Evolutionary conservation across 2,888 invertebrate species (phyloP), one percentile per base, ranked within the genome.

Genomic region (Eupithecia vulgata): DNA sequence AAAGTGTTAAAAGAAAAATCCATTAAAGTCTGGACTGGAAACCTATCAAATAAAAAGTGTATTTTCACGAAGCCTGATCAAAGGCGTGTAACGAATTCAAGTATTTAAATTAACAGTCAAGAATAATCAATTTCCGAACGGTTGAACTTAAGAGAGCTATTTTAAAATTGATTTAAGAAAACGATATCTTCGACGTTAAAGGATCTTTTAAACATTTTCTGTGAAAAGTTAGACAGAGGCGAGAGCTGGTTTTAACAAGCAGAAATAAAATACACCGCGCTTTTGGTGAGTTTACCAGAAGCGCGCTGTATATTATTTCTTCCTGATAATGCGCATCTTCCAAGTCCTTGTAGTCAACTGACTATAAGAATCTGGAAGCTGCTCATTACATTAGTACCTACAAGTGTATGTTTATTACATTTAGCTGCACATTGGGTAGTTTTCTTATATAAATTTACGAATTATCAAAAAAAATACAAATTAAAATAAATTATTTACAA

Each of bases 101-200:
- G 76, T 76, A 73, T 74, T 74, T 68, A 78, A 75, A 79, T 79
- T 76, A 77, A 76, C 75, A 73, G 75, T 76, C 67, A 68, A 74
- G 68, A 76, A 72, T 75, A 78, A 77, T 78, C 78, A 76, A 75
- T 78, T 76, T 78, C 76, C 73, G 66, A 67, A 65, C 73, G 75
- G 66, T 48, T 72, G 42, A 64, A 71, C 72, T 70, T 70, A 74
- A 65, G 57, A 48, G 37, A 30, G 40, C 30, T 72, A 48, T 75
- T 74, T 74, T 72, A 48, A 68, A 76, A 73, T 76, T 72, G 67
- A 74, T 71, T 76, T 73, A 68, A 59, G 68, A 61, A 65, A 65
- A 34, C 15, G 62, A 72, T n/a, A 48, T 70, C 67, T 61, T 74
- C 69, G 21, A 15, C 57, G 52, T 48, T 5, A 12, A 45, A 10